Evolutionary conservation across 1,140 invertebrate genomes (phyloP).

Genomic region (Tribolium castaneum): DNA sequence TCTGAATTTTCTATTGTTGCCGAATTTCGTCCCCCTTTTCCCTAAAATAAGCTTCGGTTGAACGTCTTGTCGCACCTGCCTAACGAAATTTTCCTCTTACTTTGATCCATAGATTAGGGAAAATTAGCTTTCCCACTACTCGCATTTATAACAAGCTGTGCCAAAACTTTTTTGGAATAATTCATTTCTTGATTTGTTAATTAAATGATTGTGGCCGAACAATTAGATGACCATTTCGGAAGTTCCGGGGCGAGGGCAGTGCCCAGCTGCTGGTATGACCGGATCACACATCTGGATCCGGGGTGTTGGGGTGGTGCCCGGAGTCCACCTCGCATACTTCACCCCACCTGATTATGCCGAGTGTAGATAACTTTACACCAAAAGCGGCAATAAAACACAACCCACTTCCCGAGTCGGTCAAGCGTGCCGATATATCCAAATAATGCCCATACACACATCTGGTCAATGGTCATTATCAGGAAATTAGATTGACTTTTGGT

Average conservation of each 20-base stretch:
- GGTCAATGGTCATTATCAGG: neutral
- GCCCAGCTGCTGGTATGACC: conserved; percentile 40
- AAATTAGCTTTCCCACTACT: neutral
- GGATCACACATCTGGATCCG: conserved; percentile 47
- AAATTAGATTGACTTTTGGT: neutral
- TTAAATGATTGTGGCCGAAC: neutral
- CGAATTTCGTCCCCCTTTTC: conserved; percentile 23
- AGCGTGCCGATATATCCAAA: conserved; percentile 9
- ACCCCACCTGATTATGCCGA: conserved; percentile 39
- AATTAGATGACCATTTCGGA: neutral
- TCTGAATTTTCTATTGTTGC: conserved; percentile 32
- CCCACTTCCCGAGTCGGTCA: conserved; percentile 50
- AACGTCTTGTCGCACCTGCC: conserved; percentile 7
- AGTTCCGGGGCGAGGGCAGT: neutral
- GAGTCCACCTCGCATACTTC: conserved; percentile 34
- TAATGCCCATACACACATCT: neutral
- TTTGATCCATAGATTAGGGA: neutral
- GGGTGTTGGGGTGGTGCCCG: conserved; percentile 43
- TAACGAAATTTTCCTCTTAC: conserved; percentile 16
- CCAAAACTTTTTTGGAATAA: neutral
- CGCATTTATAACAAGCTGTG: no score
- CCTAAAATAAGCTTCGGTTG: neutral
- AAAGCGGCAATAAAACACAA: conserved; percentile 54
- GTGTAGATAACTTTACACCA: conserved; percentile 49
- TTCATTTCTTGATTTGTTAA: neutral